Percentiles rank a stretch among this genome's conserved stretches.
Conservation (phyloP, 1,140 invertebrate species). For the Pogonognathellus flavescens region DNA sequence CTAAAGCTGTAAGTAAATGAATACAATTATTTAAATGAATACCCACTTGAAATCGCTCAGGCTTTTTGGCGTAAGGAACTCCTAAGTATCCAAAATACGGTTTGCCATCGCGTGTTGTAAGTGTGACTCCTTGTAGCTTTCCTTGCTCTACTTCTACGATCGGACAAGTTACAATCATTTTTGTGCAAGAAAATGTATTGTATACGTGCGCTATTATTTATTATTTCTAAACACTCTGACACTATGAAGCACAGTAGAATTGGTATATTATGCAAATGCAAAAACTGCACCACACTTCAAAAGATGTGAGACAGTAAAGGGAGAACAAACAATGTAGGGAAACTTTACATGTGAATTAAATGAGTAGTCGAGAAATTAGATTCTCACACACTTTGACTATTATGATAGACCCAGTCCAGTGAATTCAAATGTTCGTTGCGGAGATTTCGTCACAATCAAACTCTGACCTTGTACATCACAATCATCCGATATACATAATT, state of each 20-base stretch:
- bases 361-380: no score
- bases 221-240: neutral
- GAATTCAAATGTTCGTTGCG: neutral
- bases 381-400: neutral
- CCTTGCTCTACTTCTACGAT: constrained; percentile 53
- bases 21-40: constrained; percentile 19
- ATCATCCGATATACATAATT: no score
- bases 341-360: no score
- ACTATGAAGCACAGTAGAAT: no score
- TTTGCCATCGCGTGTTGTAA: constrained; percentile 44
- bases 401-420: neutral
- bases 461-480: no score
- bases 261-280: no score
- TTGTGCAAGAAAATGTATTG: no score
- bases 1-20: no score
- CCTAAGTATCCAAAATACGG: constrained; percentile 58
- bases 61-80: constrained; percentile 54
- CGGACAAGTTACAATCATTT: neutral
- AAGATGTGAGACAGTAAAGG: no score
- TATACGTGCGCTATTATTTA: neutral
- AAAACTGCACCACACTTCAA: no score
- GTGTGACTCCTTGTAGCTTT: constrained; percentile 44
- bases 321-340: no score
- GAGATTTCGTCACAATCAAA: no score
- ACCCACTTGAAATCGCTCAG: constrained; percentile 51